These are phyloP conservation scores for Agriopis aurantiaria DNA, from an alignment of 2,888 invertebrate genomes.

Conservation along the genomic window DNA sequence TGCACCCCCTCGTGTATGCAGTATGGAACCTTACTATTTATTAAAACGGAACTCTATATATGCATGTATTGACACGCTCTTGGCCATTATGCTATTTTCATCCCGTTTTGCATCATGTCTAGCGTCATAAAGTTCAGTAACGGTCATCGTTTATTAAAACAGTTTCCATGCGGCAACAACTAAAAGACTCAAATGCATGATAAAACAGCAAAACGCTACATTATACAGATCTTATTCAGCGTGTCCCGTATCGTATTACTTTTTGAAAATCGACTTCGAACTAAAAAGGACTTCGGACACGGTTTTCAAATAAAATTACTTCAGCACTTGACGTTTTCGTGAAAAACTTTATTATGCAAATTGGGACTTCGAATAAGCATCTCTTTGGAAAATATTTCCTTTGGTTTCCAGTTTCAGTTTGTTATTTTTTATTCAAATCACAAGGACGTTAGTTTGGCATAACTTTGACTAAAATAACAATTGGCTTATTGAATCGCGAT, in stretches of 20 bases:
- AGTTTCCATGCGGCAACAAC: neutral
- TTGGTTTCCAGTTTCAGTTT: constrained; percentile 15
- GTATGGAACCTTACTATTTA: too few relatives aligned
- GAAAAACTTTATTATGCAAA: constrained; percentile 39
- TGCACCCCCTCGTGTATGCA: too few relatives aligned
- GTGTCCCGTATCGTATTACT: constrained; percentile 1
- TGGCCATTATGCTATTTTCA: neutral
- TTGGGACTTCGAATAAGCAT: constrained; percentile 28
- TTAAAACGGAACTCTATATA: too few relatives aligned
- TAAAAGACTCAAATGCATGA: constrained; percentile 6
- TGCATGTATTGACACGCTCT: neutral
- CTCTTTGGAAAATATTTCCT: constrained; percentile 25
- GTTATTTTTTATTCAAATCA: constrained; percentile 22
- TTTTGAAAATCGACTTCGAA: neutral
- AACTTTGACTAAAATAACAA: constrained; percentile 21
- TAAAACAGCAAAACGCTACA: neutral
- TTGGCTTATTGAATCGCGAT: constrained; percentile 9
- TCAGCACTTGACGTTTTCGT: constrained; percentile 17
- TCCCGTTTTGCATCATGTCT: neutral
- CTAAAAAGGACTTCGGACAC: constrained; percentile 21
- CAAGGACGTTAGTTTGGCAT: constrained; percentile 32
- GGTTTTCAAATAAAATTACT: constrained; percentile 34
- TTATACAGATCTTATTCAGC: neutral
- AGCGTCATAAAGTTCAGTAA: neutral
- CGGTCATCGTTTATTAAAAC: neutral